Base-by-base conservation (phyloP, 2,113 vertebrate species). In the Epinephelus moara region DNA sequence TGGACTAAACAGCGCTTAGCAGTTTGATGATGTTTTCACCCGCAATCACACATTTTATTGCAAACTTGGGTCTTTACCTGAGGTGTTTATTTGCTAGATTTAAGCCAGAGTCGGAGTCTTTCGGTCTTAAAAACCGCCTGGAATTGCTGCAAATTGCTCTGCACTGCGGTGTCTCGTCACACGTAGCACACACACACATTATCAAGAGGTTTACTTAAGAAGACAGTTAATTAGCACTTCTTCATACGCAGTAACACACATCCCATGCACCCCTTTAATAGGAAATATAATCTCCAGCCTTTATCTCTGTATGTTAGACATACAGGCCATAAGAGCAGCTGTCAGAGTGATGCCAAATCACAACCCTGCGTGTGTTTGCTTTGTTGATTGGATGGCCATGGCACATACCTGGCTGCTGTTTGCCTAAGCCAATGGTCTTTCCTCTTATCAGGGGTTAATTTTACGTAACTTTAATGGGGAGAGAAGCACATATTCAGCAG, bases 141-240 rank as follows among this genome's bases (percentile, higher is more conserved):
- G 6, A 53, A 37, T 60, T 49, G 25, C 68, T 64, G 40, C 42
- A 73, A 47, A 60, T 49, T 42, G 64, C 55, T 23, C 18, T 27
- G 25, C 52, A 47, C 53, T 64, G 57, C 66, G 14, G 27, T 73
- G 52, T 62, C 53, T 49, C 10, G 1, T n/a, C 0, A 11, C 15
- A 27, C 45, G 19, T 45, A 50, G 12, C 17, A 14, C 27, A 61
- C 71, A 61, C 71, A 64, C 59, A 70, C 49, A 23, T 57, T 56
- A 50, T 78, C 69, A 57, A 64, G 53, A 81, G 30, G 63, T 91
- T 90, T 84, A 76, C 82, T 86, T 91, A 94, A 95, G 91, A 90
- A 94, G 94, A 95, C 94, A 85, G 85, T 96, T 96, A 96, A 96
- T 97, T 96, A 95, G 45, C 49, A 55, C 63, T 30, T 67, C 17